Evolutionary conservation across 2,113 vertebrate genomes (phyloP), one percentile per base, ranked within the genome.

Genomic region (Gymnarchus niloticus): DNA sequence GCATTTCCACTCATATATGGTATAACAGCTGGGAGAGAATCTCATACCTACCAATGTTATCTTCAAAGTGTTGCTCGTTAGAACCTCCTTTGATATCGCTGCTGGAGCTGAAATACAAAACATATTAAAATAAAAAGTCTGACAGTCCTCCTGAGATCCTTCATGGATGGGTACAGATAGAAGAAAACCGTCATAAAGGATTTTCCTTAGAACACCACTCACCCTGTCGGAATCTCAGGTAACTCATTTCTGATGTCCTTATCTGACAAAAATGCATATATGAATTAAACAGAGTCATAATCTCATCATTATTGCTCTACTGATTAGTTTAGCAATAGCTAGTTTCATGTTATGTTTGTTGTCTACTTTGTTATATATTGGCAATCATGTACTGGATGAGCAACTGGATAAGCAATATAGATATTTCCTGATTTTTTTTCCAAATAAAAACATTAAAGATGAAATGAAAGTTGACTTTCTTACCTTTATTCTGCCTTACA

Each of bases 401-500:
- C n/a, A 65, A 8, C 23, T n/a, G n/a, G 59, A 65, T 54, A 54
- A 14, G 52, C 10, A 54, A 54, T 2, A 54, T 54, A 61, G 57
- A 3, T 61, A 25, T 3, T 2, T 61, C 37, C 2, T 12, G 12
- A 77, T 3, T 44, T 19, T 44, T 1, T 19, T 2, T 19, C 12
- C 69, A 44, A 4, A 41, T 33, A 54, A 41, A 37, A 51, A 28
- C 51, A 33, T 23, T 78, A 1, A 78, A 78, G 51, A 3, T 81
- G 21, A 51, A 51, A 81, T n/a, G 25, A 69, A 77, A 44, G 73
- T 44, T 41, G 28, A 59, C 33, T 44, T 17, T 12, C 92, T 86
- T 87, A 98, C 97, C 95, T 95, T 92, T 96, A 76, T 92, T 93
- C 84, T 93, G 89, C 76, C 91, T 89, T 65, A 92, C 0, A 77